Evolutionary conservation across 2,797 vertebrate species (phyloP).

Genomic region (Petrocephalus schoutedeni): DNA sequence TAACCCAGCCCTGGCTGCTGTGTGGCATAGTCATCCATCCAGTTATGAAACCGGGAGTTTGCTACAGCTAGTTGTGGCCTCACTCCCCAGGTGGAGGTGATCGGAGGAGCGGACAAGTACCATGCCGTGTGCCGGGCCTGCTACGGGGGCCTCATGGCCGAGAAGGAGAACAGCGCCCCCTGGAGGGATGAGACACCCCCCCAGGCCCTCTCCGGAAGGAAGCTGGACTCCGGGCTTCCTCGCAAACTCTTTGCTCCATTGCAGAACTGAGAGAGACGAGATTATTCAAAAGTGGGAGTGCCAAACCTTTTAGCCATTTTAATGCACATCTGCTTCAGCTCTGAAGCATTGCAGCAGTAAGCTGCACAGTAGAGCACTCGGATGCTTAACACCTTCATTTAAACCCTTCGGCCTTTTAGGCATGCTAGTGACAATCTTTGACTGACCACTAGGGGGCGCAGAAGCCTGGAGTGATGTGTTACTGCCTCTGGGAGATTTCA

Average conservation of each 20-base stretch:
- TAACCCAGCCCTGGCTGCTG: neutral
- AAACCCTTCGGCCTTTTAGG: neutral
- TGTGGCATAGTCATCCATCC: neutral
- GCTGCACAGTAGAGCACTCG: neutral
- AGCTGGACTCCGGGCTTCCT: neutral
- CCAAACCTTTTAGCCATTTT: neutral
- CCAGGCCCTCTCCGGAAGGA: neutral
- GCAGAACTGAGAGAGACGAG: neutral
- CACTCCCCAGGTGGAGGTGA: conserved; percentile 81
- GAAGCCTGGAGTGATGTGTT: neutral
- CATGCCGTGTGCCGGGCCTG: conserved; percentile 83
- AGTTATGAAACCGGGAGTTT: neutral
- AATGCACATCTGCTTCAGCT: neutral
- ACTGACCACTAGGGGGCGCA: neutral
- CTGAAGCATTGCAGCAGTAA: neutral
- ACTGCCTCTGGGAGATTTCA: neutral
- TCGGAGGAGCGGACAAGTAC: conserved; percentile 90
- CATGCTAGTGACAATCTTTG: neutral
- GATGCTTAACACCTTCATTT: neutral
- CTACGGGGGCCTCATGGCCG: conserved; percentile 65
- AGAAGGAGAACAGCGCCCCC: conserved; percentile 58
- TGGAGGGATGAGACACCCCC: neutral
- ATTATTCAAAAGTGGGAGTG: neutral
- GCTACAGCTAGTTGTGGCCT: neutral
- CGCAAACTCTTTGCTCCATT: conserved; percentile 47